Evolutionary conservation across 2,797 vertebrate genomes (phyloP).

Genomic region (Xiphorhynchus erythropygius): DNA sequence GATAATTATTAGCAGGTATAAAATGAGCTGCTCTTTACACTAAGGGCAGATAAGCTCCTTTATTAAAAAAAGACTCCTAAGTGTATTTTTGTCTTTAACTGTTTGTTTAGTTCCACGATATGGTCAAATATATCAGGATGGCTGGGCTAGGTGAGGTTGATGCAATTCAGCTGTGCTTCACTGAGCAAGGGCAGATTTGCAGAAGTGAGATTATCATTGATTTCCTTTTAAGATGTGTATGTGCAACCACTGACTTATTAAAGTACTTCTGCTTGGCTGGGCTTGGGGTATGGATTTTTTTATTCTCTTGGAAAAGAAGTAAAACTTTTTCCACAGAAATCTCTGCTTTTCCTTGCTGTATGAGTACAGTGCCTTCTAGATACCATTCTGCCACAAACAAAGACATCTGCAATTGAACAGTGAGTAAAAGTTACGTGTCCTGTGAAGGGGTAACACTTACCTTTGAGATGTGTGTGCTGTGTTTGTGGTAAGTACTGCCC

Average conservation of each 20-base stretch:
- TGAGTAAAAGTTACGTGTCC: background rate
- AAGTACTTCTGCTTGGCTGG: background rate
- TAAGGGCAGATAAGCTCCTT: background rate
- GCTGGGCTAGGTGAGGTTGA: background rate
- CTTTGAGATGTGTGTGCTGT: background rate
- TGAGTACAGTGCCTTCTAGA: background rate
- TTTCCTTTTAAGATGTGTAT: background rate
- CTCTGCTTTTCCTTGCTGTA: background rate
- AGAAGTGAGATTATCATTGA: background rate
- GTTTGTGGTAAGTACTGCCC: background rate
- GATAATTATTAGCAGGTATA: background rate
- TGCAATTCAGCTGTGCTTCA: background rate
- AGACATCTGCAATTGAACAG: background rate
- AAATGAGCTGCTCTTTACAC: background rate
- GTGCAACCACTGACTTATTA: background rate
- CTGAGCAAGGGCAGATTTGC: background rate
- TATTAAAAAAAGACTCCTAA: background rate
- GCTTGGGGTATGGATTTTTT: background rate
- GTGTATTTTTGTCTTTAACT: background rate
- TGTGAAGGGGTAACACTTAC: background rate
- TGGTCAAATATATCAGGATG: background rate
- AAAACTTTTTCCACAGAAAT: background rate
- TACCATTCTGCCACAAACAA: background rate
- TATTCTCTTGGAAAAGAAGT: background rate
- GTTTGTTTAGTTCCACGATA: background rate